Evolutionary conservation across 2,888 invertebrate genomes (phyloP), one percentile per base, ranked within the genome.

Genomic region (Anoplius nigerrimus): DNA sequence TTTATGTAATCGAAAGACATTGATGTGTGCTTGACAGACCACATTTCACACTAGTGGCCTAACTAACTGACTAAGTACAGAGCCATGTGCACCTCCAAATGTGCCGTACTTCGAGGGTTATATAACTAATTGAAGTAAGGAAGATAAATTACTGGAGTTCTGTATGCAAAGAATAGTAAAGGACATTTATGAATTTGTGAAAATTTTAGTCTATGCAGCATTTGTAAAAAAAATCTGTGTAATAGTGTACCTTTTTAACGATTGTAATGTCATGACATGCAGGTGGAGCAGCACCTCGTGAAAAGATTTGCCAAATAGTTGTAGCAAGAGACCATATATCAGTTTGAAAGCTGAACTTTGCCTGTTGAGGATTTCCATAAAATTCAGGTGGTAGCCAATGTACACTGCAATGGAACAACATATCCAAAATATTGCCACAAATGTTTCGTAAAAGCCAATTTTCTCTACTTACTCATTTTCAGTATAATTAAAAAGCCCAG

Each of bases 251-350:
- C 79, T 86, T 84, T 83, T 89, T 90, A 42, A 90, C 84, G n/a
- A 82, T 76, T 45, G 86, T 81, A 45, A 84, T 66, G 54, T 89
- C 84, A 53, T 78, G 76, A 62, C 86, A 82, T 4, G 77, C 72
- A 3, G 86, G 85, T 52, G 91, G 90, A 54, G 87, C 81, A 16
- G 85, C 91, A 0, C 97, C 97, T 78, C 92, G 93, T 0, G 94
- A 94, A 89, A 97, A 98, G 78, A 98, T 94, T 89, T 98, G 96
- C 96, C 97, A 98, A 18, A 97, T 87, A 0, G 97, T 97, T 2
- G 97, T 98, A 0, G 95, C 96, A 85, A 95, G 94, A 4, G 98
- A 96, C 96, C 97, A 98, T 21, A 97, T 93, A 84, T 98, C 98
- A 13, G 95, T 94, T 61, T 93, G 91, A 0, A 92, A 91, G 20